Conservation (phyloP, 2,797 vertebrate species). For the Pipistrellus nathusii region DNA sequence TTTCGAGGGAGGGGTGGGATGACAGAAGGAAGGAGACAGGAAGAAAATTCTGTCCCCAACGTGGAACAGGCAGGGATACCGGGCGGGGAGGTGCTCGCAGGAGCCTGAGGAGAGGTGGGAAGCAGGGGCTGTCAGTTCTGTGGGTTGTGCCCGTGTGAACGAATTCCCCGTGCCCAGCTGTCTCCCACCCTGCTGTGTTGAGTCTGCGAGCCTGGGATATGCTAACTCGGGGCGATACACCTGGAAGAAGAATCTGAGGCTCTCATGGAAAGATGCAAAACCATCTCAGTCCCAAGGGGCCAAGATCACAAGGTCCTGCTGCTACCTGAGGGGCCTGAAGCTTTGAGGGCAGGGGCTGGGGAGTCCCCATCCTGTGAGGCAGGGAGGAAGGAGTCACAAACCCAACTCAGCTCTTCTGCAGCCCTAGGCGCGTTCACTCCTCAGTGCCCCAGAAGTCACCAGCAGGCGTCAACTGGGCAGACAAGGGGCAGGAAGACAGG, state of each 20-base stretch:
- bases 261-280: conserved; percentile 76
- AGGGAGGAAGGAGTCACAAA: conserved; percentile 73
- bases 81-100: conserved; percentile 81
- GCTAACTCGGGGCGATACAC: conserved; percentile 68
- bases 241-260: conserved; percentile 78
- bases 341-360: conserved; percentile 77
- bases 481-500: conserved; percentile 76
- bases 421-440: conserved; percentile 76
- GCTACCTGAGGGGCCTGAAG: conserved; percentile 84
- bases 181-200: conserved; percentile 81
- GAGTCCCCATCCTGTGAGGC: conserved; percentile 59
- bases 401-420: conserved; percentile 69
- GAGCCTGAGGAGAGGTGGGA: conserved; percentile 81
- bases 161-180: conserved; percentile 75
- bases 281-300: conserved; percentile 75
- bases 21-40: background rate
- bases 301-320: conserved; percentile 72
- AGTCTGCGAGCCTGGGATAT: conserved; percentile 81
- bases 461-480: conserved; percentile 54
- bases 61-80: conserved; percentile 43
- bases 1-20: conserved; percentile 31
- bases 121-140: conserved; percentile 79
- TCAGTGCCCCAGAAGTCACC: conserved; percentile 75
- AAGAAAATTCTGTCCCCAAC: conserved; percentile 34
- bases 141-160: conserved; percentile 75